These are phyloP conservation scores for Lepidonotus clava DNA, from an alignment of 2,888 invertebrate genomes.

Conservation along the genomic window DNA sequence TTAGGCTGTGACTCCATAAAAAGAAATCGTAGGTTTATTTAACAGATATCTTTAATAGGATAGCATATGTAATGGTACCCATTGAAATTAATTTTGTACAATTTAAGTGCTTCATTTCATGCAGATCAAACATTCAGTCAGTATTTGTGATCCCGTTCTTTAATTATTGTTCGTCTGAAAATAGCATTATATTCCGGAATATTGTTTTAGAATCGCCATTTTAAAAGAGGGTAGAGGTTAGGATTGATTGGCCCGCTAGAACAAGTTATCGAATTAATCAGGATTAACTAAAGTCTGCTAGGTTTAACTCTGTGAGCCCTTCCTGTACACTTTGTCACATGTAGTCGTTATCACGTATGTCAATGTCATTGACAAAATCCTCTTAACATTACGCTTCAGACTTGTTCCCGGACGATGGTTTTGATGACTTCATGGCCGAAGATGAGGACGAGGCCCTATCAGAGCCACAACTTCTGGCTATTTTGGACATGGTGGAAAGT, in stretches of 20 bases:
- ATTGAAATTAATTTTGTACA: too few species aligned
- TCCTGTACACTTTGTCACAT: neutral
- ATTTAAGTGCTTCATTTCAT: too few species aligned
- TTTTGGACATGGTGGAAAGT: constrained; percentile 38
- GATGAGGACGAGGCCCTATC: constrained; percentile 28
- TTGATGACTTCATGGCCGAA: constrained; percentile 13
- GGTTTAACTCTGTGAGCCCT: neutral
- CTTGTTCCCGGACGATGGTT: neutral
- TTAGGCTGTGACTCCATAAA: too few species aligned
- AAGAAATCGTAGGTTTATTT: too few species aligned
- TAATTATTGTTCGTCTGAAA: too few species aligned
- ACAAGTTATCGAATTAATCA: neutral
- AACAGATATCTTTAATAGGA: too few species aligned
- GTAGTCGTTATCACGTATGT: neutral
- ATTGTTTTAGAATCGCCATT: too few species aligned
- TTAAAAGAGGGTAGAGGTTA: neutral
- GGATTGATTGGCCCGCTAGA: neutral
- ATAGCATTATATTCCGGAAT: too few species aligned
- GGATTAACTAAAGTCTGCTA: neutral
- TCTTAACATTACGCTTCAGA: neutral
- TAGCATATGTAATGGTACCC: too few species aligned
- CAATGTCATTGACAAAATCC: neutral
- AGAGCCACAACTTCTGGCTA: constrained; percentile 5
- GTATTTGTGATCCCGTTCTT: too few species aligned
- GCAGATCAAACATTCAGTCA: too few species aligned